Base-by-base conservation (phyloP, 2,797 vertebrate species). In the Lophotriccus pileatus region DNA sequence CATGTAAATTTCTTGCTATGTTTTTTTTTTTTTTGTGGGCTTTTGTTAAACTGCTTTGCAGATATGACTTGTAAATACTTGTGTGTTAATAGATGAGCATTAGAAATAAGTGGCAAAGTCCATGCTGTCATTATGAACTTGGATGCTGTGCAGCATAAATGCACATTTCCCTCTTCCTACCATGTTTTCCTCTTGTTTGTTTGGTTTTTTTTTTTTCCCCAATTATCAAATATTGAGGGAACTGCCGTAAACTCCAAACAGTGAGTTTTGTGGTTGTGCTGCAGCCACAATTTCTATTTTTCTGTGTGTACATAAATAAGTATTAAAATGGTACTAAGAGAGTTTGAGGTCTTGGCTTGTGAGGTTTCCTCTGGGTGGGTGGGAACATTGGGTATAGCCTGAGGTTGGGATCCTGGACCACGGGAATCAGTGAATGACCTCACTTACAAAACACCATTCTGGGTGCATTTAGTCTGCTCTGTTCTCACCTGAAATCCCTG, bases 111-210 rank as follows among this genome's bases (percentile, higher is more conserved):
- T 18, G 16, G 3, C 15, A 1, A 34, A 84, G n/a, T 69, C 8
- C 8, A 5, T 50, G 6, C 9, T 62, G 8, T 52, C 27, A 3
- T 41, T 41, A 27, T 18, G 7, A 72, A 34, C 63, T 27, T 37
- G 13, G 14, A 24, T 27, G 7, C 27, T 28, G 19, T 37, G 28
- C 39, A 49, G 20, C 7, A 19, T 9, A 62, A 69, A 36, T 39
- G 4, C 7, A 15, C 9, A 2, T 64, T 47, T 17, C 3, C 4
- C 18, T 3, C 1, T 3, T 6, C 0, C n/a, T 60, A 3, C 2
- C 1, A 0, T 56, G 12, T 55, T 20, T n/a, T 66, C 6, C 37
- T 66, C 37, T 9, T 7, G 2, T 39, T 39, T 39, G 39, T 39
- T 39, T 39, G 20, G 10, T 60, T 68, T 46, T 18, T 79, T 7